Base-by-base conservation (phyloP, 2,113 vertebrate genomes). In the Puffinus mauretanicus region DNA sequence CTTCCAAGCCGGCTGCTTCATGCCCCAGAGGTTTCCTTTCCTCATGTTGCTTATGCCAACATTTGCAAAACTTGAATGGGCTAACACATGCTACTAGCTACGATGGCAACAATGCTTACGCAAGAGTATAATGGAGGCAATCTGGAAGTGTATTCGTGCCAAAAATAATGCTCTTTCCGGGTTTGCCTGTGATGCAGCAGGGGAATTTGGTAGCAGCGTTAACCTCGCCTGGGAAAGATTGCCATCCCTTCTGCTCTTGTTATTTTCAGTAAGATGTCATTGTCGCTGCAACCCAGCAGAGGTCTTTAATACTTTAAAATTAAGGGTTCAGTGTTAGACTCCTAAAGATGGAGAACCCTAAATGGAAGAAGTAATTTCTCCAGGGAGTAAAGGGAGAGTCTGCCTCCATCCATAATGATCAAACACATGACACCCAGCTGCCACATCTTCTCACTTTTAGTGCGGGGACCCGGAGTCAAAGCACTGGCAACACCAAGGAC, bases 11-110 rank as follows among this genome's bases (percentile, higher is more conserved):
- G 2, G 8, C 81, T 91, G 78, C 69, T 85, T 76, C 49, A 16
- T 86, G 70, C 91, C 92, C 89, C 86, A 94, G 88, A 90, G 81
- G 66, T 93, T 95, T 94, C 62, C 42, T 82, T 86, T 78, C 77
- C 49, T 93, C 60, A 5, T 85, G 25, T 29, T 85, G 49, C 71
- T 80, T 73, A 38, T 89, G 86, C 88, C 69, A 96, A 70, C 87
- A 58, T 89, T 90, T 82, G 38, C 82, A 89, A 60, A 96, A 94
- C 90, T 93, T 89, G 83, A 92, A 94, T 70, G 73, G 70, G 73
- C 94, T 73, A 93, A 87, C 90, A 73, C 77, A 71, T 77, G 58
- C 88, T 95, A 7, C 55, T 15, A 75, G 94, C 81, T 95, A 79
- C 0, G 1, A 57, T 78, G 77, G 90, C 86, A 95, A 47, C 81